These are phyloP conservation scores for Agriotes lineatus DNA, from an alignment of 2,888 invertebrate species.

Conservation along the genomic window DNA sequence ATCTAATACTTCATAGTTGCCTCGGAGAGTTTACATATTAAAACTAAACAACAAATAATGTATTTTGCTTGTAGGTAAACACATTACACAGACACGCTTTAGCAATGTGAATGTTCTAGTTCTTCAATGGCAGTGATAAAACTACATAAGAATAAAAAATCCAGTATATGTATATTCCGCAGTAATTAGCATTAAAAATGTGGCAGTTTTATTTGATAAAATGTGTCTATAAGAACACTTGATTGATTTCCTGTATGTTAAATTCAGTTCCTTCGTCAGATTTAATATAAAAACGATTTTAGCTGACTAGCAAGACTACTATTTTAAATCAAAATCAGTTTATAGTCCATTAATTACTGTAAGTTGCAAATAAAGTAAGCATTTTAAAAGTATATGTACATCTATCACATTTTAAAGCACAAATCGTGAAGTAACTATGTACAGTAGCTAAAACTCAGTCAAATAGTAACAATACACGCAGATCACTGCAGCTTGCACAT, in stretches of 20 bases:
- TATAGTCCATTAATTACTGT: neutral
- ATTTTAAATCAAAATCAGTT: neutral
- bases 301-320: constrained; percentile 17
- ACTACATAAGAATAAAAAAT: neutral
- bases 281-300: constrained; percentile 9
- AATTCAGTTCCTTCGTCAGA: too few species aligned
- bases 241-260: too few species aligned
- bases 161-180: neutral
- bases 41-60: too few species aligned
- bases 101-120: neutral
- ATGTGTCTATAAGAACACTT: neutral
- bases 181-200: neutral
- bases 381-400: neutral
- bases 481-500: neutral
- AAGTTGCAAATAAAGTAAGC: neutral
- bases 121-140: constrained; percentile 5
- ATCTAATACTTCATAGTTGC: too few species aligned
- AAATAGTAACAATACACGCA: neutral
- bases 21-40: too few species aligned
- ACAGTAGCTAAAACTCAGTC: constrained; percentile 24
- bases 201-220: neutral
- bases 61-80: neutral
- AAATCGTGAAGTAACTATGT: constrained; percentile 15
- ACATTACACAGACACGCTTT: too few species aligned
- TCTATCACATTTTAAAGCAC: constrained; percentile 30